Evolutionary conservation across 2,797 vertebrate genomes (phyloP).

Genomic region (Mus minutoides): DNA sequence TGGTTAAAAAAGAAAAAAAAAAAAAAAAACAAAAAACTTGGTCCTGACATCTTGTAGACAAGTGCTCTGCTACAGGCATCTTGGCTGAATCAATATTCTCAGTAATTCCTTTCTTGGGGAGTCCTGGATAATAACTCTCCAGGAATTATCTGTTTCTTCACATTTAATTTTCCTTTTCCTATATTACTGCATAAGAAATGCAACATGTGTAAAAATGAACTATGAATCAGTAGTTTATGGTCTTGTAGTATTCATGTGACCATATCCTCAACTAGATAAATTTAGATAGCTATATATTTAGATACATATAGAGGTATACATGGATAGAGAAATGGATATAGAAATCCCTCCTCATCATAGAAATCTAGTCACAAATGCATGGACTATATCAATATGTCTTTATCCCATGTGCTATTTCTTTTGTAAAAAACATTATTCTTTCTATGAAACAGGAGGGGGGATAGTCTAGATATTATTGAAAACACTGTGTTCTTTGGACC

Average conservation of each 20-base stretch:
- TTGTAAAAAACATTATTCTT: background rate
- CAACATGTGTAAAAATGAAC: background rate
- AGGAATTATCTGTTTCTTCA: background rate
- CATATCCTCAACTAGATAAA: background rate
- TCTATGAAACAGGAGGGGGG: background rate
- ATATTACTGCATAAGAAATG: background rate
- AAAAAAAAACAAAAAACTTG: background rate
- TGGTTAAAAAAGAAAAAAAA: background rate
- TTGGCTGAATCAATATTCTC: background rate
- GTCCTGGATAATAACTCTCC: background rate
- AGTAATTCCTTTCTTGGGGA: background rate
- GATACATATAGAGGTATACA: background rate
- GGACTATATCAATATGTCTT: background rate
- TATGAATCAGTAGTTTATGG: background rate
- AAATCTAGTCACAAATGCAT: background rate
- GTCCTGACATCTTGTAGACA: background rate
- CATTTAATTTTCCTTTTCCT: background rate
- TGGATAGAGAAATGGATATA: background rate
- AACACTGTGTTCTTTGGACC: background rate
- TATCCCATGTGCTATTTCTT: background rate
- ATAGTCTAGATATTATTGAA: background rate
- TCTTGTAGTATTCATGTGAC: background rate
- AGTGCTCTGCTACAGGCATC: background rate
- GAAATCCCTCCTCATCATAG: background rate
- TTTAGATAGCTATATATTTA: background rate